These are phyloP conservation scores for Takifugu rubripes DNA, from an alignment of 2,797 vertebrate genomes.

Conservation along the genomic window DNA sequence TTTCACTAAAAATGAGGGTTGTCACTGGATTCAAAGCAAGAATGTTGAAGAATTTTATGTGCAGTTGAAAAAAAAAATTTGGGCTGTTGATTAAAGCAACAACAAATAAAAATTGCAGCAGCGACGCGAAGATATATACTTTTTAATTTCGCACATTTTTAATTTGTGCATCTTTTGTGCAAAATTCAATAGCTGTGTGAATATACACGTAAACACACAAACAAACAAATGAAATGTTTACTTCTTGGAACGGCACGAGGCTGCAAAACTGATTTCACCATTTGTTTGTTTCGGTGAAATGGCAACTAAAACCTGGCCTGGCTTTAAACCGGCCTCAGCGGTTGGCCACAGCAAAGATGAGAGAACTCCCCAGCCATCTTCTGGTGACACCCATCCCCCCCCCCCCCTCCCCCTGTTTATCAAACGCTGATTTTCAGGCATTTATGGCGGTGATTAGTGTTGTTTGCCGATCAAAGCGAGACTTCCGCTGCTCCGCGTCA, in stretches of 20 bases:
- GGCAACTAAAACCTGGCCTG: constrained; percentile 66
- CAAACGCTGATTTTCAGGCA: constrained; percentile 68
- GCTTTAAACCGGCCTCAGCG: constrained; percentile 50
- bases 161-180: too few relatives aligned
- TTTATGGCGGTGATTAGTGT: constrained; percentile 70
- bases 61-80: too few relatives aligned
- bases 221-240: too few relatives aligned
- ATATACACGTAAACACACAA: too few relatives aligned
- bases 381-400: constrained; percentile 51
- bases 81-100: too few relatives aligned
- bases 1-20: too few relatives aligned
- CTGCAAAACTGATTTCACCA: constrained; percentile 62
- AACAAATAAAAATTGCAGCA: too few relatives aligned
- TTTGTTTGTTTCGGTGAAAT: constrained; percentile 73
- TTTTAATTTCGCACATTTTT: too few relatives aligned
- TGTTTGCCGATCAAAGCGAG: constrained; percentile 70
- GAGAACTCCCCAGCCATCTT: constrained; percentile 56
- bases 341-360: constrained; percentile 55
- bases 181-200: too few relatives aligned
- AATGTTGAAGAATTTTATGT: too few relatives aligned
- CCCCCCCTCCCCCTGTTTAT: constrained; percentile 62
- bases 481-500: constrained; percentile 57
- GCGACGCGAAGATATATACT: too few relatives aligned
- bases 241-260: constrained; percentile 1
- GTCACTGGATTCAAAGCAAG: too few relatives aligned